phyloP scores from a whole-genome alignment of 1,140 invertebrate genomes.

The Apolygus lucorum region DNA sequence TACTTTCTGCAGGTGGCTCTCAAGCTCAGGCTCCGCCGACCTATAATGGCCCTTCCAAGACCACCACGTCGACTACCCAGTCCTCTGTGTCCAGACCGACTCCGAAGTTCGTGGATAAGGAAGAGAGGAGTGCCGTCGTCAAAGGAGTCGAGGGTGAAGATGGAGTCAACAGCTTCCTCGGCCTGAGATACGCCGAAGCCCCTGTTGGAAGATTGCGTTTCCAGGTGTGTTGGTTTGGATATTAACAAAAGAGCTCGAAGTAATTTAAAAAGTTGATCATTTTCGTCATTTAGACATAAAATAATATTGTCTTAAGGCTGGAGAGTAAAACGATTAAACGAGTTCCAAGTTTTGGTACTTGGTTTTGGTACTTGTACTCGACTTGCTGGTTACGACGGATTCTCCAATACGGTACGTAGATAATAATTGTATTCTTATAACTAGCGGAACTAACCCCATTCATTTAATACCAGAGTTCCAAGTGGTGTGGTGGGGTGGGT shows the following conservation, averaged over 20 bases:
- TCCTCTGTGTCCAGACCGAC: neutral
- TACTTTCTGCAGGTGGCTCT: neutral
- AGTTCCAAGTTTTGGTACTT: too few relatives aligned
- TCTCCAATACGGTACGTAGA: too few relatives aligned
- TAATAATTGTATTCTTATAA: too few relatives aligned
- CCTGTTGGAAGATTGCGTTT: slow-evolving; percentile 57
- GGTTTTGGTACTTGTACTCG: too few relatives aligned
- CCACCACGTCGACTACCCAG: neutral
- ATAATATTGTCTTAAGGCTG: too few relatives aligned
- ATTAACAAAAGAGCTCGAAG: neutral
- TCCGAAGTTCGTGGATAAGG: slow-evolving; percentile 26
- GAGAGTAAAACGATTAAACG: too few relatives aligned
- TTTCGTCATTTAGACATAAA: too few relatives aligned
- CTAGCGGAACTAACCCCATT: too few relatives aligned
- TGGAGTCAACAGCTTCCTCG: slow-evolving; percentile 52
- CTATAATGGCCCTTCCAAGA: neutral
- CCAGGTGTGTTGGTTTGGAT: slow-evolving; percentile 40
- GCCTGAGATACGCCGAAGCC: slow-evolving; percentile 61
- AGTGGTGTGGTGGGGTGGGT: too few relatives aligned
- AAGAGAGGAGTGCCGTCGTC: slow-evolving; percentile 27
- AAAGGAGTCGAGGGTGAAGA: slow-evolving; percentile 29
- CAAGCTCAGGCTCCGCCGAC: neutral
- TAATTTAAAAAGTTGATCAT: too few relatives aligned
- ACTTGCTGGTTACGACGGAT: too few relatives aligned
- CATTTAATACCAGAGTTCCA: too few relatives aligned